phyloP scores from a whole-genome alignment of 2,113 vertebrate species.

The Protomyctophum bolini region DNA sequence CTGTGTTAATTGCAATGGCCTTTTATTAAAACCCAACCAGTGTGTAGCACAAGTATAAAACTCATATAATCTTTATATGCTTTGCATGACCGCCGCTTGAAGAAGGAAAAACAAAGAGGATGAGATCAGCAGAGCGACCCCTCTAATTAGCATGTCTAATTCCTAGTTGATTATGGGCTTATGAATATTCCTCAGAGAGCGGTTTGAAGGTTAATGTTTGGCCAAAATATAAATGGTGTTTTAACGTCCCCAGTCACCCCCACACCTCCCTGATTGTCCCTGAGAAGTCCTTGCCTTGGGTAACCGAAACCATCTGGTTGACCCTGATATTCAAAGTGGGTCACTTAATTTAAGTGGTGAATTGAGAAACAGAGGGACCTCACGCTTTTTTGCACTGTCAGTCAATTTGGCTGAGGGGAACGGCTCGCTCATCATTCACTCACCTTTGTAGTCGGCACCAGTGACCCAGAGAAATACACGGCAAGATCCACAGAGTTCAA shows the following conservation, averaged over 20 bases:
- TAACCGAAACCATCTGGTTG: constrained; percentile 65
- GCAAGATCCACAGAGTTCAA: too few species aligned
- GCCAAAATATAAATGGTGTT: constrained; percentile 35
- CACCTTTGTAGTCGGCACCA: constrained; percentile 12
- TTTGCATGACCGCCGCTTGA: background rate
- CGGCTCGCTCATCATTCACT: background rate
- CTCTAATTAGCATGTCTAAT: constrained; percentile 50
- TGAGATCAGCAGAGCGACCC: constrained; percentile 36
- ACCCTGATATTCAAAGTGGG: constrained; percentile 56
- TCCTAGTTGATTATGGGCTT: constrained; percentile 48
- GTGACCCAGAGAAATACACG: too few species aligned
- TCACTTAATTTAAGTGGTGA: constrained; percentile 46
- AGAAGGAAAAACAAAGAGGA: constrained; percentile 12
- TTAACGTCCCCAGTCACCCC: constrained; percentile 33
- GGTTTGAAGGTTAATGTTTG: constrained; percentile 63
- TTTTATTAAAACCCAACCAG: too few species aligned
- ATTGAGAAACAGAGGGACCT: constrained; percentile 27
- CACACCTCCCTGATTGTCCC: constrained; percentile 39
- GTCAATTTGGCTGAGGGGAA: constrained; percentile 1
- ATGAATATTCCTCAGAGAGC: constrained; percentile 49
- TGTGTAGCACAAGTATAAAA: background rate
- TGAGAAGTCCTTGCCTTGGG: constrained; percentile 58
- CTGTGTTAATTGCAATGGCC: too few species aligned
- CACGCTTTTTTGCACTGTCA: constrained; percentile 1
- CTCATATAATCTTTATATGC: background rate